Conservation (phyloP, 2,888 invertebrate species). For the Drosophila prolongata region DNA sequence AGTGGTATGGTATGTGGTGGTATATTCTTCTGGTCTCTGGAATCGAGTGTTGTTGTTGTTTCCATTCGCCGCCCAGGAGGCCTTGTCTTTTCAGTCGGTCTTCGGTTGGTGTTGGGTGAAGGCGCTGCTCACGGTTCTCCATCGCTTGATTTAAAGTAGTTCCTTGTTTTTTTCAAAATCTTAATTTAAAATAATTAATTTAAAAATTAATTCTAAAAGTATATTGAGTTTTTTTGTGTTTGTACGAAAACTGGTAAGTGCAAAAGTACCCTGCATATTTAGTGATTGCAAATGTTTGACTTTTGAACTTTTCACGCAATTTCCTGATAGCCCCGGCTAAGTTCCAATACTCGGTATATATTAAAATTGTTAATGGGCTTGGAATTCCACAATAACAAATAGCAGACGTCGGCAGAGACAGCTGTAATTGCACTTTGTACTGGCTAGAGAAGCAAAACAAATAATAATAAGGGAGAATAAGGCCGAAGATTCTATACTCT, state of each 20-base stretch:
- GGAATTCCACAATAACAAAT: constrained; percentile 59
- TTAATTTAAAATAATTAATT: background rate
- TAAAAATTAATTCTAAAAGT: constrained; percentile 7
- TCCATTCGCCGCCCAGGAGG: constrained; percentile 63
- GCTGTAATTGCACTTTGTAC: constrained; percentile 61
- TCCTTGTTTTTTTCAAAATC: background rate
- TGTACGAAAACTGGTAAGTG: constrained; percentile 19
- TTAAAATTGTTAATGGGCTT: constrained; percentile 71
- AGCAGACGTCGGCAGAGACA: constrained; percentile 28
- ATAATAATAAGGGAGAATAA: constrained; percentile 16
- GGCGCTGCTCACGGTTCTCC: constrained; percentile 32
- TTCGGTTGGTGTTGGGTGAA: constrained; percentile 45
- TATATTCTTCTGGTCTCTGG: constrained; percentile 47
- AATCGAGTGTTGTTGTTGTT: constrained; percentile 37
- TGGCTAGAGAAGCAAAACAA: constrained; percentile 28
- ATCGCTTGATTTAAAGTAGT: constrained; percentile 28
- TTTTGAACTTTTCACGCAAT: constrained; percentile 55
- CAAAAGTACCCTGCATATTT: constrained; percentile 16
- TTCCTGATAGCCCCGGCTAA: constrained; percentile 46
- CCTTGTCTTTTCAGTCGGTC: constrained; percentile 44
- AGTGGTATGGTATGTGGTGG: background rate
- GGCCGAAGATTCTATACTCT: background rate
- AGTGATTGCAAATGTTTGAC: constrained; percentile 28
- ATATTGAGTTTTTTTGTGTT: constrained; percentile 6
- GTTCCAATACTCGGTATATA: constrained; percentile 57